Percentiles rank a stretch among this genome's conserved stretches.
Conservation (phyloP, 2,797 vertebrate species). For the Caiman crocodilus region DNA sequence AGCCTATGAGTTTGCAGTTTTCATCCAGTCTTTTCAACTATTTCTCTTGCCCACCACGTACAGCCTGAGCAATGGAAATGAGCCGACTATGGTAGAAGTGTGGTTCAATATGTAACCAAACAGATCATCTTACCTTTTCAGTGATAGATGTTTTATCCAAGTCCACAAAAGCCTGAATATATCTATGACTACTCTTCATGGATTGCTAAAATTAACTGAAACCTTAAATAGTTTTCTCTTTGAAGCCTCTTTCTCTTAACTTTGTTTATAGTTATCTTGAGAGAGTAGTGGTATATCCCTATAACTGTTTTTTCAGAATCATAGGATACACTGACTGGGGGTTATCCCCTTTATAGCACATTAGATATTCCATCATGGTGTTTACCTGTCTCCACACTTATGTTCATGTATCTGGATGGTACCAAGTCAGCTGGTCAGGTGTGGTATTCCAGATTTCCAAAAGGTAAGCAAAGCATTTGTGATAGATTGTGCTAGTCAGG, state of each 20-base stretch:
- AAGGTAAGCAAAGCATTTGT: slow-evolving; percentile 78
- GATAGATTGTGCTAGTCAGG: slow-evolving; percentile 68
- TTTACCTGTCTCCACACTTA: slow-evolving; percentile 32
- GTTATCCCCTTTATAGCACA: slow-evolving; percentile 63
- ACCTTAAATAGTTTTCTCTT: slow-evolving; percentile 58
- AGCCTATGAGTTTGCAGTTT: background rate
- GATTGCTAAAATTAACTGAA: slow-evolving; percentile 68
- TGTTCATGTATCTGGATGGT: slow-evolving; percentile 63
- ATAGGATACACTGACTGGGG: slow-evolving; percentile 44
- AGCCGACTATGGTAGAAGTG: slow-evolving; percentile 40
- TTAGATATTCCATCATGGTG: slow-evolving; percentile 49
- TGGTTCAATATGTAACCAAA: slow-evolving; percentile 18
- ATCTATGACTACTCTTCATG: slow-evolving; percentile 62
- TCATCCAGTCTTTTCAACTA: slow-evolving; percentile 11
- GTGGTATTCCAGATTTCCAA: slow-evolving; percentile 72
- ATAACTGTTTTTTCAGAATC: slow-evolving; percentile 52
- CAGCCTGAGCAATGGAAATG: background rate
- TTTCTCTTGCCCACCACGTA: background rate
- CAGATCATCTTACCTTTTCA: slow-evolving; percentile 4
- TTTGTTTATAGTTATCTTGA: slow-evolving; percentile 62
- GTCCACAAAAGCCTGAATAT: slow-evolving; percentile 55
- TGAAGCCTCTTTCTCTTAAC: slow-evolving; percentile 61
- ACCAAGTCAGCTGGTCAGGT: slow-evolving; percentile 72
- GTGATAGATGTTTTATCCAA: slow-evolving; percentile 54
- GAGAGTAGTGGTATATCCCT: slow-evolving; percentile 58